phyloP scores from a whole-genome alignment of 2,113 vertebrate species.

The Suricata suricatta region DNA sequence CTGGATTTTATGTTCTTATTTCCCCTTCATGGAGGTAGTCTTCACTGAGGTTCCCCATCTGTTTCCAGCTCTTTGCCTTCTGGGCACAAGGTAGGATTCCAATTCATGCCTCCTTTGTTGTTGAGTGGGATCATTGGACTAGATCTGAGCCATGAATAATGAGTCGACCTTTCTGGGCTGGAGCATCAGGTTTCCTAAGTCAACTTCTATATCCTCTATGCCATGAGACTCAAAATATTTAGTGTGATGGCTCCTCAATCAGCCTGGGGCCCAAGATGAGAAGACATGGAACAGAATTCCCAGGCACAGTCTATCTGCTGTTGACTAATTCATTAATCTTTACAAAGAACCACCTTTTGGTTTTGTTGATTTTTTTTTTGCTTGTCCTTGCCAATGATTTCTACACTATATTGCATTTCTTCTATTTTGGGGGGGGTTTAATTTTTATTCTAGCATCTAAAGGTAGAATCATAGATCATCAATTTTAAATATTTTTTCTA shows the following conservation, averaged over 20 bases:
- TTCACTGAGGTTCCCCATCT: neutral
- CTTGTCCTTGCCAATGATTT: neutral
- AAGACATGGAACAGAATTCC: neutral
- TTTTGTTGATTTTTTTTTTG: neutral
- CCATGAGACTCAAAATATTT: neutral
- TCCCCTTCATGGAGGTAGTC: neutral
- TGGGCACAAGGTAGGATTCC: neutral
- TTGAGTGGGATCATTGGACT: neutral
- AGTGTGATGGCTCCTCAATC: neutral
- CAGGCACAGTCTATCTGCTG: neutral
- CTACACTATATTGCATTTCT: neutral
- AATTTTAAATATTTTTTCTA: constrained; percentile 16
- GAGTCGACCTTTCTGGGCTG: neutral
- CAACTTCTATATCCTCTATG: neutral
- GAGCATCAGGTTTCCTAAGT: neutral
- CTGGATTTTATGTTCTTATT: neutral
- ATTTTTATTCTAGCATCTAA: neutral
- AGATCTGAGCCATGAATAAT: neutral
- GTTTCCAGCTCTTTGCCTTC: neutral
- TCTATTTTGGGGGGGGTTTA: neutral
- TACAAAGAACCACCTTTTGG: neutral
- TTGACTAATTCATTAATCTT: neutral
- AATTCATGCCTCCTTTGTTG: neutral
- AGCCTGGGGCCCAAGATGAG: neutral
- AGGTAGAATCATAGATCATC: neutral